Evolutionary conservation across 2,797 vertebrate genomes (phyloP), one percentile per base, ranked within the genome.

Genomic region (Diceros bicornis): DNA sequence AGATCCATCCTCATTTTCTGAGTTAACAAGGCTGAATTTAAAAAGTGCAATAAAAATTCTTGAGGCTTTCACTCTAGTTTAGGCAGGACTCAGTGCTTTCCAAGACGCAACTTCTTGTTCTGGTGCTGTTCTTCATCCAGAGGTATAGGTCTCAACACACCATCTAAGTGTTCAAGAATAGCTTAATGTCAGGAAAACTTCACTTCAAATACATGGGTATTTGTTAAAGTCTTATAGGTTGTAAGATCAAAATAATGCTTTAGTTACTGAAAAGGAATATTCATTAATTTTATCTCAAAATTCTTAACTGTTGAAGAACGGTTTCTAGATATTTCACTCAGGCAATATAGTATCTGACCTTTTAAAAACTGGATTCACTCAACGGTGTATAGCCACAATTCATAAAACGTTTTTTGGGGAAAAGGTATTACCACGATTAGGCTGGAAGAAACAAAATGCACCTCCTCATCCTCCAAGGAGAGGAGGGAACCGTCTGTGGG

Each of bases 81-180:
- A 32, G 95, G 95, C 82, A 91, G 59, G 96, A 96, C 93, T 97
- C 14, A 97, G 4, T 68, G 97, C 94, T 97, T 97, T 93, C 98
- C 98, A 84, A 99, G 98, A 97, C 98, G 98, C 13, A 98, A 96
- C 93, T 98, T 99, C 98, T 99, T 99, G 97, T 92, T 98, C 82
- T 97, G 98, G 95, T 97, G 98, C 62, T 97, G 97, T 50, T 98
- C 98, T 61, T 98, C 98, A 27, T 98, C 97, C 87, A 94, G 41
- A 0, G 96, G 96, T 52, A 85, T 90, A 55, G 94, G 95, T 96
- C 97, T 98, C 97, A 98, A 85, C 92, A 98, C 41, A 8, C 99
- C 98, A 91, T 99, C 99, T 99, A 90, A 52, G 96, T 84, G 50
- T 44, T 57, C 44, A 91, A 96, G 97, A 88, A 62, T 37, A 97